phyloP scores from a whole-genome alignment of 2,888 invertebrate species.

The Gonocerus acuteangulatus region DNA sequence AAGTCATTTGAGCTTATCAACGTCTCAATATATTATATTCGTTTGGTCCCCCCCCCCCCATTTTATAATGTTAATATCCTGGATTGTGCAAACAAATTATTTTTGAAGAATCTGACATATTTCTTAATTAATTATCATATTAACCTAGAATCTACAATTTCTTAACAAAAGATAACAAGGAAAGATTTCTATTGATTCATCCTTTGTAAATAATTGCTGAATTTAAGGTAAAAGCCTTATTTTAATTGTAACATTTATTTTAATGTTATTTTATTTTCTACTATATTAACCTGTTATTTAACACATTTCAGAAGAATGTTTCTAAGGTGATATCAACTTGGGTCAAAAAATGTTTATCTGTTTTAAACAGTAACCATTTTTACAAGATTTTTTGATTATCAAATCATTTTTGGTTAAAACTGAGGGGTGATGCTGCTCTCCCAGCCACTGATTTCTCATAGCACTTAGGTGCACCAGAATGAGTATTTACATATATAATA shows the following conservation, averaged over 20 bases:
- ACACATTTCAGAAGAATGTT: background rate
- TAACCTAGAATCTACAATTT: too few species aligned
- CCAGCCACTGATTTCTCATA: background rate
- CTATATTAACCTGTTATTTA: background rate
- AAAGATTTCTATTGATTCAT: background rate
- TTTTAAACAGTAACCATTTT: background rate
- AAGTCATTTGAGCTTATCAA: too few species aligned
- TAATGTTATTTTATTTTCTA: background rate
- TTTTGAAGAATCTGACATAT: too few species aligned
- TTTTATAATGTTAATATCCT: too few species aligned
- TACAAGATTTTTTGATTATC: background rate
- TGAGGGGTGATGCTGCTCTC: background rate
- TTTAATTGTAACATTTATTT: background rate
- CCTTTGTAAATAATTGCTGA: background rate
- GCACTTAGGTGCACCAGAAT: background rate
- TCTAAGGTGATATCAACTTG: background rate
- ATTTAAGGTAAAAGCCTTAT: background rate
- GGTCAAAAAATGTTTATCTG: background rate
- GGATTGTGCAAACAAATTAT: too few species aligned
- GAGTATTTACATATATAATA: background rate
- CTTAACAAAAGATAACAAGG: background rate
- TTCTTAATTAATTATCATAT: too few species aligned
- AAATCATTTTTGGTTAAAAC: background rate
- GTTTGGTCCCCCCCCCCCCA: too few species aligned
- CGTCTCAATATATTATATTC: too few species aligned